Evolutionary conservation across 2,113 vertebrate species (phyloP), one percentile per base, ranked within the genome.

Genomic region (Dendropsophus ebraccatus): DNA sequence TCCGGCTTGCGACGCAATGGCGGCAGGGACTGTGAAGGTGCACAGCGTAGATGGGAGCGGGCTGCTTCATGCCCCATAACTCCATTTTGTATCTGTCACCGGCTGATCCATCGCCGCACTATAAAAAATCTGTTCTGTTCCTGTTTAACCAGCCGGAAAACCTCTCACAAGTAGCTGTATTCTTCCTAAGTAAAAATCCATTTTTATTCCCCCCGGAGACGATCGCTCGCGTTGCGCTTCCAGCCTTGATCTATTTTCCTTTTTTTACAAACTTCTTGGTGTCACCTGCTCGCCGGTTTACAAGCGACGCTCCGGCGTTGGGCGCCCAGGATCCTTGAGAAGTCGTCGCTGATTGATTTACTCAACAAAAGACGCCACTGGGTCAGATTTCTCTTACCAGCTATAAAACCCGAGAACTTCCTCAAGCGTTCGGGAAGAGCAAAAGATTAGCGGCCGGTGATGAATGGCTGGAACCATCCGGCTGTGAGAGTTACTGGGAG

Each of bases 161-260:
- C 84, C 84, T 86, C 77, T 86, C 76, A 81, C 41, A 86, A 86
- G 84, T 81, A 81, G 84, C 77, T 86, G 67, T 81, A 81, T 73
- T 86, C 50, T 81, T 81, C 65, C 52, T 86, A 86, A 86, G 84
- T 86, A 86, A 80, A 86, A 86, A 86, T 86, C 84, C 77, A 86
- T 86, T 81, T 86, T 81, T 86, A 86, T 86, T 86, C 84, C 77
- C 77, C 77, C 37, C 12, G 41, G 77, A 81, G 77, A 86, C 56
- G 84, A 86, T 86, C 84, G 62, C 49, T 81, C 84, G 77, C 35
- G 76, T 35, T 45, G 54, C 23, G 77, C 62, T n/a, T 17, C 77
- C 23, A 73, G 77, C 76, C 84, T 86, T 86, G 84, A 86, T 86
- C 84, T 86, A 86, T 86, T 78, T 86, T 54, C 77, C 67, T 60